phyloP scores from a whole-genome alignment of 2,113 vertebrate genomes.

The Chascanopsetta lugubris region DNA sequence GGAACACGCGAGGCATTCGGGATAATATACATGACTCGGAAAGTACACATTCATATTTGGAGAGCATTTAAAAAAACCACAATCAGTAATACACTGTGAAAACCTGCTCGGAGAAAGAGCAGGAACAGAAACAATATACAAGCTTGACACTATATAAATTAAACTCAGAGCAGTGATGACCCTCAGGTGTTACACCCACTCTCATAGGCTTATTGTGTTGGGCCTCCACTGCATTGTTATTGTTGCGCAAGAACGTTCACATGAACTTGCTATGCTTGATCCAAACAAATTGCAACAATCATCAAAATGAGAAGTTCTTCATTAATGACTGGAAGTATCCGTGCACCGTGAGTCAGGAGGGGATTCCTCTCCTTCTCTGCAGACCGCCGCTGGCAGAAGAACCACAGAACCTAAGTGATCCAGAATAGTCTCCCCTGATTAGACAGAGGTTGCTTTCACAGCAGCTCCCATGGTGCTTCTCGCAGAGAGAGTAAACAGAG shows the following conservation, averaged over 20 bases:
- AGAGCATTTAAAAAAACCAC: conserved; percentile 33
- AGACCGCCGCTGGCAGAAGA: conserved; percentile 32
- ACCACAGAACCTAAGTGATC: conserved; percentile 44
- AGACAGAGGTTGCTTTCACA: conserved; percentile 71
- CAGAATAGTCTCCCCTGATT: conserved; percentile 66
- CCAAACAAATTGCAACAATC: conserved; percentile 42
- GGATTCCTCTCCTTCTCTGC: conserved; percentile 42
- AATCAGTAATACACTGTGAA: conserved; percentile 45
- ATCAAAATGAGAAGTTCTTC: conserved; percentile 41
- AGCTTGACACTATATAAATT: conserved; percentile 30
- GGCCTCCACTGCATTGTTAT: conserved; percentile 8
- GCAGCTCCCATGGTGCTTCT: conserved; percentile 43
- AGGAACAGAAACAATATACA: conserved; percentile 39
- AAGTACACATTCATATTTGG: conserved; percentile 46
- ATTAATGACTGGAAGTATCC: conserved; percentile 24
- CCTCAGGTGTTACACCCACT: conserved; percentile 21
- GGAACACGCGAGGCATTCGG: conserved; percentile 26
- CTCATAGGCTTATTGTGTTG: conserved; percentile 2
- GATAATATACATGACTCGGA: conserved; percentile 44
- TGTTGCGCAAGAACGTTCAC: conserved; percentile 35
- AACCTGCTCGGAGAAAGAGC: conserved; percentile 24
- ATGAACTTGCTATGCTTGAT: conserved; percentile 18
- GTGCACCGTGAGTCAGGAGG: conserved; percentile 42
- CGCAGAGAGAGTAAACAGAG: conserved; percentile 51
- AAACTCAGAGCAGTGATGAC: conserved; percentile 18